Conservation (phyloP, 2,888 invertebrate species). For the Mimachlamys varia region DNA sequence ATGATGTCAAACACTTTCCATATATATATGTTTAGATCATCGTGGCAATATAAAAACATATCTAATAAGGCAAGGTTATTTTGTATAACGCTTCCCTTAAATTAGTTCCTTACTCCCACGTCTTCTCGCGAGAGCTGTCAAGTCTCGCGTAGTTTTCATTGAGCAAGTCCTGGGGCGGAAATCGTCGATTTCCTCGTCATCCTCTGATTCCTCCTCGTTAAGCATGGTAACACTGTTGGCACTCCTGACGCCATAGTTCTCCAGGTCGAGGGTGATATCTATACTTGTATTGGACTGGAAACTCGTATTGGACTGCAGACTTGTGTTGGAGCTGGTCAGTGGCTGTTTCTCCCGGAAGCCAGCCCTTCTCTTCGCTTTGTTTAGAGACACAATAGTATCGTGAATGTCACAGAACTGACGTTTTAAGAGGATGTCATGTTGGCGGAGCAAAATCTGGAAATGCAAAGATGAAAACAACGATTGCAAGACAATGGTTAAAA, state of each 20-base stretch:
- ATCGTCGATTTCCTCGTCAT: constrained; percentile 55
- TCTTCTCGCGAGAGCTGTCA: constrained; percentile 72
- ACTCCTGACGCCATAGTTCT: constrained; percentile 64
- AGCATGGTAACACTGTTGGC: constrained; percentile 68
- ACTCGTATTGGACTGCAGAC: constrained; percentile 54
- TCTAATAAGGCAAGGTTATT: too few relatives aligned
- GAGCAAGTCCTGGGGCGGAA: constrained; percentile 72
- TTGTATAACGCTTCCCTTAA: constrained; percentile 37
- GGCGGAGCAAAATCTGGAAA: constrained; percentile 70
- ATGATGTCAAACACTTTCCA: too few relatives aligned
- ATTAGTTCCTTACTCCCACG: constrained; percentile 73
- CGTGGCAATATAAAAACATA: too few relatives aligned
- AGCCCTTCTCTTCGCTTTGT: constrained; percentile 49
- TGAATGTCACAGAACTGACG: constrained; percentile 74
- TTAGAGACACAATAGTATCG: constrained; percentile 67
- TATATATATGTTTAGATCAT: too few relatives aligned
- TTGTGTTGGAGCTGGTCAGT: constrained; percentile 43
- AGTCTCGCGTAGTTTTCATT: constrained; percentile 74
- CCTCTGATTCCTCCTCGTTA: constrained; percentile 55
- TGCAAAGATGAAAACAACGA: not conserved
- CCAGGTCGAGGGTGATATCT: constrained; percentile 59
- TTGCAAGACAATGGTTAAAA: not conserved
- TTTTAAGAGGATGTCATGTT: constrained; percentile 73
- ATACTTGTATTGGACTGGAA: constrained; percentile 55
- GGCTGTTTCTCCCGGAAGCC: constrained; percentile 41